Evolutionary conservation across 2,797 vertebrate genomes (phyloP).

Genomic region (Furcifer pardalis): DNA sequence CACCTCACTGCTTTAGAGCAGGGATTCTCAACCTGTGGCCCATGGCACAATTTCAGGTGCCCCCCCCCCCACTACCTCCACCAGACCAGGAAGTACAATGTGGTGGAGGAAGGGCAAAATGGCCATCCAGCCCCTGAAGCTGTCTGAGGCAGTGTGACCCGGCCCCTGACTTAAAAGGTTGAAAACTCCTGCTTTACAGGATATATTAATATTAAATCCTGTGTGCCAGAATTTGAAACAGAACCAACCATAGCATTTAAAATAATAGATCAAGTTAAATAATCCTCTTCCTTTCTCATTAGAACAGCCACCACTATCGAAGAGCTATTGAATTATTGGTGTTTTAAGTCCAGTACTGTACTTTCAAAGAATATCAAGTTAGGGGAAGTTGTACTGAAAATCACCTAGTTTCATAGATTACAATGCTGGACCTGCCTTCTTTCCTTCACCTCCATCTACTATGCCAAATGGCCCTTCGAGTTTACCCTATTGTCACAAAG

Average conservation of each 20-base stretch:
- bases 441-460: neutral
- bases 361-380: neutral
- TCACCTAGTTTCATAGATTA: neutral
- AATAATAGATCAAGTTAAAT: neutral
- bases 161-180: too few relatives aligned
- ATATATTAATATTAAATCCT: slow-evolving; percentile 13
- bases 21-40: too few relatives aligned
- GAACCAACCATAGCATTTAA: neutral
- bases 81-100: too few relatives aligned
- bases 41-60: too few relatives aligned
- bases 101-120: too few relatives aligned
- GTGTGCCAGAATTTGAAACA: slow-evolving; percentile 3
- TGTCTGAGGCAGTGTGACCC: too few relatives aligned
- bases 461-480: slow-evolving; percentile 6
- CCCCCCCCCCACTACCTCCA: too few relatives aligned
- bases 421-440: neutral
- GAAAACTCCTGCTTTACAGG: too few relatives aligned
- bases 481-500: neutral
- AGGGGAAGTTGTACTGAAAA: neutral
- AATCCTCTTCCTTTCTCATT: too few relatives aligned
- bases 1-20: slow-evolving; percentile 20
- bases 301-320: too few relatives aligned
- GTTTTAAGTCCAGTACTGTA: neutral
- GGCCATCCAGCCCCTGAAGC: too few relatives aligned
- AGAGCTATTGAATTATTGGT: neutral